Evolutionary conservation across 1,140 invertebrate genomes (phyloP), one percentile per base, ranked within the genome.

Genomic region (Radopholus similis): DNA sequence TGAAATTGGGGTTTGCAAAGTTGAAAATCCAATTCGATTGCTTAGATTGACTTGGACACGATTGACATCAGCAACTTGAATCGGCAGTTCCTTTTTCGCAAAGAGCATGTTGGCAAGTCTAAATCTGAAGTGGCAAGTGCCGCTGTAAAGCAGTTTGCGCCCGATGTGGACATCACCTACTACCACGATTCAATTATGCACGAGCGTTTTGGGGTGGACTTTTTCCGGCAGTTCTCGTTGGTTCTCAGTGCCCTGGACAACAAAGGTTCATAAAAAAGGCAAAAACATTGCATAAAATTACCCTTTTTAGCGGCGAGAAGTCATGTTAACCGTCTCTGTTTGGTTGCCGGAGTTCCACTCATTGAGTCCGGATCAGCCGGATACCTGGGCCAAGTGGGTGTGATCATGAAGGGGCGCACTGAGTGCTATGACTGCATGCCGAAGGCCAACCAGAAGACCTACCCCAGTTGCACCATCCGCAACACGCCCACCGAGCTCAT

Each of bases 1-100:
- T 40, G 34, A 64, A 2, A 37, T 26, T 47, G 15, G 35, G 28
- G 9, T 18, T 49, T 26, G 59, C n/a, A 23, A 34, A 30, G 18
- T 15, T 64, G 63, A 60, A 60, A 56, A 23, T 55, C 55, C 26
- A 15, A 28, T 26, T 77, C n/a, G n/a, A n/a, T n/a, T 68, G 87
- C 88, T 73, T 84, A 97, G 94, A 95, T 98, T 85, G 96, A 99
- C 87, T 87, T 99, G 78, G 96, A 99, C 83, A 98, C 93, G 2
- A 98, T 99, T 81, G 95, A 99, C 86, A 90, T 99, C n/a, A 96
- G 92, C 83, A 99, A 99, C 83, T 86, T 99, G 37, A 99, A 99
- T 83, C 87, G 96, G 15, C 96, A 99, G 83, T 99, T 99, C 85
- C 83, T 99, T 2, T 99, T 98, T 83, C 90, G 93, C 81, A 93